Conservation (phyloP, 53 echinoderm and acorn worm genomes). For the Paracentrotus lividus region DNA sequence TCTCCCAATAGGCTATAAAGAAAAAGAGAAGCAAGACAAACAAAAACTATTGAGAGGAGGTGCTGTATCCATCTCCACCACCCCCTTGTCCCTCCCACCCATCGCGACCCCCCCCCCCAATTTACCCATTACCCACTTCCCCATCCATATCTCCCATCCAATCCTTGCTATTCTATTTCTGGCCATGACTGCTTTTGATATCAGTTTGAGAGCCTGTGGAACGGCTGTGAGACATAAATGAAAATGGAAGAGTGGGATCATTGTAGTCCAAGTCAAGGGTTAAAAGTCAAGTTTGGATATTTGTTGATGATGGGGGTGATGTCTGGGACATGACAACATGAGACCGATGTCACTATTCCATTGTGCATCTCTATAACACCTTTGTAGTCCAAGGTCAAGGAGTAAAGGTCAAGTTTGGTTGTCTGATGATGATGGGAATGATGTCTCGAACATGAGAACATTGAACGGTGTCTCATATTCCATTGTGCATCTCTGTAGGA, state of each 20-base stretch:
- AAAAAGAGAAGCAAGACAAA: not conserved
- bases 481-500: no score
- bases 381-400: not conserved
- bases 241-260: not conserved
- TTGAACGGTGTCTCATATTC: no score
- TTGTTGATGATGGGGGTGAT: conserved; percentile 8
- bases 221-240: not conserved
- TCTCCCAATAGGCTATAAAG: not conserved
- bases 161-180: not conserved
- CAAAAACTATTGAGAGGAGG: not conserved
- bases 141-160: not conserved
- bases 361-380: not conserved
- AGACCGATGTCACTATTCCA: not conserved
- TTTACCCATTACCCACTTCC: not conserved
- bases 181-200: not conserved
- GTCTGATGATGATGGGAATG: not conserved
- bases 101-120: not conserved
- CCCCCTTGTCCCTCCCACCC: not conserved
- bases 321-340: not conserved
- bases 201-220: not conserved
- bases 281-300: not conserved
- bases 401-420: not conserved
- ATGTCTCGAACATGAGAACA: not conserved
- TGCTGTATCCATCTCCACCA: not conserved
- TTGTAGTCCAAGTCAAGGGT: not conserved